Evolutionary conservation across 1,140 invertebrate genomes (phyloP).

Genomic region (Frieseomelitta varia): DNA sequence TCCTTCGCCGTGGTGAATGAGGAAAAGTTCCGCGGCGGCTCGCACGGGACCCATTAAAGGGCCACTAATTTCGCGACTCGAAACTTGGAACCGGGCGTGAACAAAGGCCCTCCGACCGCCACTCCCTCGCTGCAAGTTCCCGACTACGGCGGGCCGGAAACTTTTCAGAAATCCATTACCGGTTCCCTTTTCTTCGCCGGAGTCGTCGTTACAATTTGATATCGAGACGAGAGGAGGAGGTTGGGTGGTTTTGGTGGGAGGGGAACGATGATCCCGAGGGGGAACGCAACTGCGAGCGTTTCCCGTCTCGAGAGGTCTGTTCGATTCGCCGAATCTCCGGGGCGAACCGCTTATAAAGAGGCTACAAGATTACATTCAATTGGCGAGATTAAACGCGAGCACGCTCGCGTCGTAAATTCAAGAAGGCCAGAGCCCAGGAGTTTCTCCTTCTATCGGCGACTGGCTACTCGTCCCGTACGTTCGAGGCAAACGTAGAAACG

Average conservation of each 20-base stretch:
- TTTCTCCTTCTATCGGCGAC: not conserved
- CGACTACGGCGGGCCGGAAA: slow-evolving; percentile 53
- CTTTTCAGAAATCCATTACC: slow-evolving; percentile 73
- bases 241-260: too few relatives aligned
- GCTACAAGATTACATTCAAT: slow-evolving; percentile 41
- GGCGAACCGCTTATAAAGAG: slow-evolving; percentile 27
- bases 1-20: slow-evolving; percentile 42
- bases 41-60: slow-evolving; percentile 65
- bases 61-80: slow-evolving; percentile 68
- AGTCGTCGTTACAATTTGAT: slow-evolving; percentile 47
- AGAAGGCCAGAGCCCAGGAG: not conserved
- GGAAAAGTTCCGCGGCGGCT: slow-evolving; percentile 48
- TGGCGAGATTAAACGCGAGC: slow-evolving; percentile 36
- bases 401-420: slow-evolving; percentile 40
- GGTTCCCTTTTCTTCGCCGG: slow-evolving; percentile 32
- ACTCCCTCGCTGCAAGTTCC: not conserved
- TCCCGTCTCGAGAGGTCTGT: not conserved
- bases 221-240: slow-evolving; percentile 10
- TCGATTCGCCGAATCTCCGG: not conserved
- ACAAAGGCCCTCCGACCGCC: slow-evolving; percentile 35
- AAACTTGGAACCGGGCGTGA: slow-evolving; percentile 63
- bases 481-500: not conserved
- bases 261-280: not conserved
- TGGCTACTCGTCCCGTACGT: slow-evolving; percentile 4
- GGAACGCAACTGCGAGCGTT: not conserved